Evolutionary conservation across 2,113 vertebrate genomes (phyloP).

Genomic region (Neolamprologus falcicula): DNA sequence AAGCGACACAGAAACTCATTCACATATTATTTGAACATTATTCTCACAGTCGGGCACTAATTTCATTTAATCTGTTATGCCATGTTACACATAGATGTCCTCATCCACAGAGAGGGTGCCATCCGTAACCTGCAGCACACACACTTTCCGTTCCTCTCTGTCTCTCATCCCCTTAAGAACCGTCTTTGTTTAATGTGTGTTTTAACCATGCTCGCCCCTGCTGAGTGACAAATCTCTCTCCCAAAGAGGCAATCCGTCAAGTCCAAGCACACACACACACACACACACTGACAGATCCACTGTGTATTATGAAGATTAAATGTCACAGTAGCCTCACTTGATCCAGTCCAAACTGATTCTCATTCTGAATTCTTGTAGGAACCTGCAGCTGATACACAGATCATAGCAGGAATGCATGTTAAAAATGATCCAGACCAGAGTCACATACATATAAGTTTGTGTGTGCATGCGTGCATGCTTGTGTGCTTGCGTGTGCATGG

Average conservation of each 20-base stretch:
- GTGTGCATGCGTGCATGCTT: neutral
- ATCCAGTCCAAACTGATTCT: slow-evolving; percentile 6
- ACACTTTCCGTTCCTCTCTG: neutral
- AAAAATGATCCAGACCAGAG: slow-evolving; percentile 27
- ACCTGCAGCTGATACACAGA: neutral
- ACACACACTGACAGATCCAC: neutral
- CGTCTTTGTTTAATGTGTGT: slow-evolving; percentile 8
- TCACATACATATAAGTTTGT: neutral
- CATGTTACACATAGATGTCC: neutral
- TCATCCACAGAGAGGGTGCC: neutral
- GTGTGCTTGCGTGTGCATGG: neutral
- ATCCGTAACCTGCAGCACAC: neutral
- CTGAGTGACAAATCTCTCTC: slow-evolving; percentile 59
- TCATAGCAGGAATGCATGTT: slow-evolving; percentile 23
- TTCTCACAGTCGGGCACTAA: neutral
- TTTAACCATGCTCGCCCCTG: slow-evolving; percentile 24
- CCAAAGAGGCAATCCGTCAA: slow-evolving; percentile 45
- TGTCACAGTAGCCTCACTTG: slow-evolving; percentile 22
- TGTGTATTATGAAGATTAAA: slow-evolving; percentile 19
- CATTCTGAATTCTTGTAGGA: neutral
- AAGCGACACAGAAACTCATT: neutral
- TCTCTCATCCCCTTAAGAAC: slow-evolving; percentile 7
- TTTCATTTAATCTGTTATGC: neutral
- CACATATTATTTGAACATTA: neutral
- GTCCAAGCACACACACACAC: neutral